Base-by-base conservation (phyloP, 2,113 vertebrate species). In the Paramormyrops kingsleyae region DNA sequence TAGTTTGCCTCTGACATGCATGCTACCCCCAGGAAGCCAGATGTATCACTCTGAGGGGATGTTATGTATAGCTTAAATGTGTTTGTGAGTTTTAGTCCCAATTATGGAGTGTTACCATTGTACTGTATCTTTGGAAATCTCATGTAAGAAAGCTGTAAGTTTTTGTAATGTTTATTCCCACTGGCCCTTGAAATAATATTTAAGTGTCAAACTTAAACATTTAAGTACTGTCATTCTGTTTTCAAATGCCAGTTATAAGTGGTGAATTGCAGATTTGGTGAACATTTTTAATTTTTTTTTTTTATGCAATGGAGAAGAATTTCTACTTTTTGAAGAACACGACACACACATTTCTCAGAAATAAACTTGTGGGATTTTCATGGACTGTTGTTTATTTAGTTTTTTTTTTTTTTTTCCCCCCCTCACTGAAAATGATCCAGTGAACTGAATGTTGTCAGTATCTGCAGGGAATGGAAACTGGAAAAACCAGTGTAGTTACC, bases 351-450 rank as follows among this genome's bases (percentile, higher is more conserved):
- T 59, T 84, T 56, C 50, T 88, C 49, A 83, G 87, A 74, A 90
- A 90, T 90, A 90, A 90, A 90, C 87, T 49, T 80, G 62, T 88
- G 50, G 70, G 53, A 88, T 90, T 90, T 90, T 90, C 87, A 83
- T 70, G 10, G 62, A 21, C 15, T 46, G 8, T 21, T 49, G 9
- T 53, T 42, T 10, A 24, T 39, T 74, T 10, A 39, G 3, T 53
- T 46, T 0, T 56, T 59, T 35, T 59, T 42, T 84, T n/a, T 31
- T 47, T 49, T 0, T 0, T 4, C 3, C 4, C 42, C 24, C 3
- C 10, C 4, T 50, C 84, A 42, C 88, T 53, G 21, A 87, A 35
- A 10, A 87, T 87, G 47, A 47, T 49, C 6, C 49, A 49, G 15
- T 52, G n/a, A 50, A 4, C 21, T 56, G 31, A 19, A 53, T 56